Evolutionary conservation across 2,888 invertebrate species (phyloP).

Genomic region (Margaritifera margaritifera): DNA sequence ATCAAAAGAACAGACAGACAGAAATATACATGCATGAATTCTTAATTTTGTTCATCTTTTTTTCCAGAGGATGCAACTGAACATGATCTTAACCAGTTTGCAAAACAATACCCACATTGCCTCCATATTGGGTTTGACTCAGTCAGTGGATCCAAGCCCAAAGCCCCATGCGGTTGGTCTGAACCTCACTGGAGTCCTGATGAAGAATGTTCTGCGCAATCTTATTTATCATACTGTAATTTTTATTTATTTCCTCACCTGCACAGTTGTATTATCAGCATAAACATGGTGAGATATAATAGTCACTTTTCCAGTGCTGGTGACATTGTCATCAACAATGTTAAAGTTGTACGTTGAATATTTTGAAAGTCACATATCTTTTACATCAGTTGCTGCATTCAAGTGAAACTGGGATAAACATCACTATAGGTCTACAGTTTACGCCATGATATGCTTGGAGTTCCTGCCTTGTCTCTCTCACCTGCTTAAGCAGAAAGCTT

Average conservation of each 20-base stretch:
- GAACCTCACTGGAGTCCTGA: slow-evolving; percentile 75
- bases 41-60: background rate
- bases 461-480: too few species aligned
- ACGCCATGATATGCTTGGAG: too few species aligned
- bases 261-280: background rate
- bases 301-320: too few species aligned
- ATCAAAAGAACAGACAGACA: too few species aligned
- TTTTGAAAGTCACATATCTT: too few species aligned
- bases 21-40: background rate
- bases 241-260: slow-evolving; percentile 5
- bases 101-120: slow-evolving; percentile 79
- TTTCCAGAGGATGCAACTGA: slow-evolving; percentile 76
- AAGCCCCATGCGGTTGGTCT: slow-evolving; percentile 45
- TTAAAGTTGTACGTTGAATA: too few species aligned
- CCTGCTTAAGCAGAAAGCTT: too few species aligned
- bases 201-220: slow-evolving; percentile 77
- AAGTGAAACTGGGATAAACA: too few species aligned
- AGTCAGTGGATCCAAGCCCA: slow-evolving; percentile 12
- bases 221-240: slow-evolving; percentile 77
- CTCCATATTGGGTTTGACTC: slow-evolving; percentile 76
- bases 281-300: too few species aligned
- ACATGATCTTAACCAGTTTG: slow-evolving; percentile 78
- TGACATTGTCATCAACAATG: too few species aligned
- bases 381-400: too few species aligned
- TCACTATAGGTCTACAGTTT: too few species aligned